Evolutionary conservation across 1,140 invertebrate genomes (phyloP), one percentile per base, ranked within the genome.

Genomic region (Cotesia vestalis): DNA sequence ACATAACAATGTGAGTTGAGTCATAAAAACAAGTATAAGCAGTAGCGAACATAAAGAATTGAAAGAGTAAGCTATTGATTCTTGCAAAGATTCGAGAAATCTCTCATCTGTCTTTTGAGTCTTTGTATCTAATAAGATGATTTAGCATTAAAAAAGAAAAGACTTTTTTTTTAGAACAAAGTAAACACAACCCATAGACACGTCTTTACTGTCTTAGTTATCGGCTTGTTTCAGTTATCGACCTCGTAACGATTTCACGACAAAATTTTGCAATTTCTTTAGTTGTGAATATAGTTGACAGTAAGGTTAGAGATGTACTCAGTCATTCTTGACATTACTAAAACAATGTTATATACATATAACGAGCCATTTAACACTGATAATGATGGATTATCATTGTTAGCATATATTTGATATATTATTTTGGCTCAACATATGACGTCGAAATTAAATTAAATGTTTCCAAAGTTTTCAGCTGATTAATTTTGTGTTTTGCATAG

Each of bases 211-310:
- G 40, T 46, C 4, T 46, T 14, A 55, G 53, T 55, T n/a, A 14
- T 55, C 12, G 17, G 17, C 0, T 55, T 55, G 12, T 55, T 55
- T 17, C 17, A 55, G 53, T 14, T 55, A 17, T 14, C 35, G 61
- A n/a, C 61, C 61, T 63, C 61, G 61, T 63, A 63, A 63, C 61
- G 12, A 63, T 63, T 63, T 63, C 61, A 40, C 12, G 27, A 38
- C n/a, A 63, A 34, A 63, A 12, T 63, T 40, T 63, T 63, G 61
- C 61, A 63, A 34, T n/a, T 63, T 63, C 14, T 38, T 38, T 63
- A 63, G 61, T n/a, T 34, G 9, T 38, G 34, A 63, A 63, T 40
- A 63, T 35, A 63, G 34, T 63, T 63, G 35, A 63, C 61, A 38
- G 35, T 35, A 5, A n/a, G 34, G 12, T 36, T 63, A 17, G 35